Conservation (phyloP, 2,113 vertebrate species). For the Aix galericulata region DNA sequence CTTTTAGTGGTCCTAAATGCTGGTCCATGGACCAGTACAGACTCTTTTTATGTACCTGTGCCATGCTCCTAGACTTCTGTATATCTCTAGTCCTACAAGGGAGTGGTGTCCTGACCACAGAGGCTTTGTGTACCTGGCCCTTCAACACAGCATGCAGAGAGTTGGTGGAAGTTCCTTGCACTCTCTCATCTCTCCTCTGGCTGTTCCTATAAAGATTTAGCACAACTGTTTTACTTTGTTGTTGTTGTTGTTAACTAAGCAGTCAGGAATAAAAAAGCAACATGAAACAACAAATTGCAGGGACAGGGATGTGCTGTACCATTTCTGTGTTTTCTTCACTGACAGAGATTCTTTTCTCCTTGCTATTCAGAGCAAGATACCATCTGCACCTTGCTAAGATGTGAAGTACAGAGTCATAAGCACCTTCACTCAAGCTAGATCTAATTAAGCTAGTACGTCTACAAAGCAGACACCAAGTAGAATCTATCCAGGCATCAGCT, state of each 20-base stretch:
- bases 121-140: background rate
- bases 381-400: background rate
- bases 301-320: rapidly evolving
- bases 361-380: background rate
- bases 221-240: background rate
- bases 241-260: background rate
- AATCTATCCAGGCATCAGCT: background rate
- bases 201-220: background rate
- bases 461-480: background rate
- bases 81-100: background rate
- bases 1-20: background rate
- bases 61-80: background rate
- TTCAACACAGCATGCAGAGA: background rate
- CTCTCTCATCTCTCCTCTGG: background rate
- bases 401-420: background rate
- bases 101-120: background rate
- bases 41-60: background rate
- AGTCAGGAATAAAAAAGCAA: background rate
- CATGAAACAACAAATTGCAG: background rate
- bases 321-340: background rate
- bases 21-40: background rate
- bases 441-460: background rate
- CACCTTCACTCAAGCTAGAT: background rate
- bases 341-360: background rate
- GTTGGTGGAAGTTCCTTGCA: background rate